Evolutionary conservation across 1,140 invertebrate genomes (phyloP), one percentile per base, ranked within the genome.

Genomic region (Tetraneura akinire): DNA sequence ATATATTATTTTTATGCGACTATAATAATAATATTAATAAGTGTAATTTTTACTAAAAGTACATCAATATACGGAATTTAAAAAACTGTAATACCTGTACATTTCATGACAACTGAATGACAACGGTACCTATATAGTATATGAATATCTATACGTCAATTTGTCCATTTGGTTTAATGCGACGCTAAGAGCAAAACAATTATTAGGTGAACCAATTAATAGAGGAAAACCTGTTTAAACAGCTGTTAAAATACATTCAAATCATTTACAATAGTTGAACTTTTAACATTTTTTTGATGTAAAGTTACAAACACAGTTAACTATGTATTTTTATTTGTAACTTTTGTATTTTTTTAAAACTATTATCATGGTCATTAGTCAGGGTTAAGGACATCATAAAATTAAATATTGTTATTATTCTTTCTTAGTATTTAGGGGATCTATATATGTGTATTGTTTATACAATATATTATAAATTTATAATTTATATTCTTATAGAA

Each of bases 161-260:
- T 53, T 5, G 18, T 53, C 18, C 23, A 5, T 16, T 45, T 71
- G 29, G 45, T 71, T 51, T 71, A 71, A 45, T 51, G 47, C 0
- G 26, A 21, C 68, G 47, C 47, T 16, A 71, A 49, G 68, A 71
- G 66, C 68, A 70, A 14, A 37, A 66, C 18, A 21, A 21, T 51
- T 49, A 71, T 62, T 62, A 18, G 26, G 26, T 32, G 14, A 71
- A 71, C 45, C 45, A 49, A 71, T 21, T 47, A 51, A 49, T 9
- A 71, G 68, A 71, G 68, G n/a, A 71, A 71, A 71, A 49, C 45
- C 47, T 71, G 45, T 71, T 71, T 51, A 23, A 71, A 71, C 47
- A 71, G 68, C 49, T 71, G 47, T 51, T n/a, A 4, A 29, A 71
- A 29, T 29, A 71, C 68, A 23, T 71, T 71, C 45, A 71, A 71